Percentiles rank a stretch among this genome's conserved stretches.
These are phyloP conservation scores for Papilio demoleus DNA, from an alignment of 2,888 invertebrate species.

Conservation along the genomic window DNA sequence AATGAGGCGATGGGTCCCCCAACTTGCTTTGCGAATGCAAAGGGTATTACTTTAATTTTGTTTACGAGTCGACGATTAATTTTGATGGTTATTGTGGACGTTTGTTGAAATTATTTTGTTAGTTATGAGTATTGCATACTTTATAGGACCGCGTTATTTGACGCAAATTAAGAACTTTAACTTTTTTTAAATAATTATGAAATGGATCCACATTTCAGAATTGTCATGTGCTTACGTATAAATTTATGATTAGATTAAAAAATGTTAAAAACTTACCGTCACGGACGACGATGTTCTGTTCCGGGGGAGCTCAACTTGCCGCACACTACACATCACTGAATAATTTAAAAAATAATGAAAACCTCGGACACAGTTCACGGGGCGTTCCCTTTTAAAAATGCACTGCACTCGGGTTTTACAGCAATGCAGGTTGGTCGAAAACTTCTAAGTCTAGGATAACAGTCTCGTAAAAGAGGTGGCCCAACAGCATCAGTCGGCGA, in stretches of 20 bases:
- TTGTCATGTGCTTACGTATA: slow-evolving; percentile 37
- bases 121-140: slow-evolving; percentile 35
- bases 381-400: slow-evolving; percentile 82
- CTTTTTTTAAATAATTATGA: background rate
- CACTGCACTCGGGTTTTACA: slow-evolving; percentile 79
- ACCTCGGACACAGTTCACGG: slow-evolving; percentile 65
- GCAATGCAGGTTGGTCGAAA: slow-evolving; percentile 79
- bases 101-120: slow-evolving; percentile 47
- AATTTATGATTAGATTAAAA: slow-evolving; percentile 41
- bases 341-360: slow-evolving; percentile 80
- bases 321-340: slow-evolving; percentile 78
- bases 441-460: slow-evolving; percentile 68
- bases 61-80: slow-evolving; percentile 67
- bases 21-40: slow-evolving; percentile 73
- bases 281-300: slow-evolving; percentile 53
- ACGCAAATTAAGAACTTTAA: slow-evolving; percentile 7
- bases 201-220: background rate
- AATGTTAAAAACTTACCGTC: slow-evolving; percentile 66
- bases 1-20: slow-evolving; percentile 77
- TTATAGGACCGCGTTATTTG: slow-evolving; percentile 7
- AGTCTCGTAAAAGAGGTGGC: slow-evolving; percentile 75
- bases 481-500: slow-evolving; percentile 56
- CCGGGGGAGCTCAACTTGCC: slow-evolving; percentile 59
- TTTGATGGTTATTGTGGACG: slow-evolving; percentile 65
- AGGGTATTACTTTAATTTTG: slow-evolving; percentile 76